Evolutionary conservation across 2,113 vertebrate genomes (phyloP).

Genomic region (Ailurus styani): DNA sequence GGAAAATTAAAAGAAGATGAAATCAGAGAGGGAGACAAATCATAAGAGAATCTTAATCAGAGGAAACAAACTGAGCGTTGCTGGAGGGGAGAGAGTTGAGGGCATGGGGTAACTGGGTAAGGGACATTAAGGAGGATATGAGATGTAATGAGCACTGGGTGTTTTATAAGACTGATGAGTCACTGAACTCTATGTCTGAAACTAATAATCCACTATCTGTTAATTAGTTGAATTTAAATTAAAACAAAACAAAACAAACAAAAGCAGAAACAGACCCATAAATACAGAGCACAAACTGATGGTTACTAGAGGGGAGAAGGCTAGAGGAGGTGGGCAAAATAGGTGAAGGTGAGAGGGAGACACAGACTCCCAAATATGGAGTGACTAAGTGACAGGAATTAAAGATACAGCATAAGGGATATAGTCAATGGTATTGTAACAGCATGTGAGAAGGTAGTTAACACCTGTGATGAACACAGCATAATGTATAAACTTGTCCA

Average conservation of each 20-base stretch:
- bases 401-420: neutral
- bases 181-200: neutral
- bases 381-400: neutral
- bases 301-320: neutral
- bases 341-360: neutral
- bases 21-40: neutral
- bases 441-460: neutral
- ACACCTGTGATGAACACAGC: neutral
- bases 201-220: neutral
- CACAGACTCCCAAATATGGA: neutral
- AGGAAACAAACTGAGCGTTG: neutral
- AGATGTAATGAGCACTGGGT: neutral
- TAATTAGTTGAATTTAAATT: neutral
- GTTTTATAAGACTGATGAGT: neutral
- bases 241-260: neutral
- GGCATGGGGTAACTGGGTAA: neutral
- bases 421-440: neutral
- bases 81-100: neutral
- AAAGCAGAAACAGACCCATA: neutral
- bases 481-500: neutral
- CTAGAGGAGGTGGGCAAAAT: neutral
- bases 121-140: too few relatives aligned
- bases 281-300: neutral
- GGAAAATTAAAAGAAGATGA: neutral
- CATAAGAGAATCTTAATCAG: neutral